A percentile compares a stretch with the other conserved stretches of the same genome.
phyloP scores from a whole-genome alignment of 23 tunicate genomes.

The Halocynthia roretzi region DNA sequence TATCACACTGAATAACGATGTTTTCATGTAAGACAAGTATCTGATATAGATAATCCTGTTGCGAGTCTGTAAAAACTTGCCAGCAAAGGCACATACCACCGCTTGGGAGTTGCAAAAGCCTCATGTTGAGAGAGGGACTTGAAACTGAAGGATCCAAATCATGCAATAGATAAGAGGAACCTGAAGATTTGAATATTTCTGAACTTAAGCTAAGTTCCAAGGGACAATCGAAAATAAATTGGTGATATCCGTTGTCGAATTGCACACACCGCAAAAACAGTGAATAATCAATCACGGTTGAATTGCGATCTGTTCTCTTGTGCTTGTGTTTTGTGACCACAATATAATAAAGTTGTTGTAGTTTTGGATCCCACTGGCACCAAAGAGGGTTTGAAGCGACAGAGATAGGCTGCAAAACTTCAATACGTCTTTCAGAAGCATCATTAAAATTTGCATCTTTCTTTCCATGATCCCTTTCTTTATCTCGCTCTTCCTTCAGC shows the following conservation, averaged over 20 bases:
- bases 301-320: background rate
- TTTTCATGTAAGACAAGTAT: slow-evolving; percentile 9
- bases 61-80: slow-evolving; percentile 33
- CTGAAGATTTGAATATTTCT: background rate
- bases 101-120: slow-evolving; percentile 23
- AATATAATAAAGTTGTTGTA: slow-evolving; percentile 52
- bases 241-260: slow-evolving; percentile 2
- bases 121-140: slow-evolving; percentile 42
- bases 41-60: background rate
- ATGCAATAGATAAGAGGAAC: background rate
- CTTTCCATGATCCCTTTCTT: background rate
- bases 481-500: background rate
- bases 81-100: slow-evolving; percentile 64
- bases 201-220: background rate
- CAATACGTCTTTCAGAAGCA: background rate
- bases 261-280: slow-evolving; percentile 31
- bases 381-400: slow-evolving; percentile 36
- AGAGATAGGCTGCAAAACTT: background rate
- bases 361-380: slow-evolving; percentile 62
- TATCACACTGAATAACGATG: background rate
- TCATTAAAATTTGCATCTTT: background rate
- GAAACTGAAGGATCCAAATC: slow-evolving; percentile 58
- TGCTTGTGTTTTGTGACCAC: background rate
- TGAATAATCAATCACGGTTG: background rate
- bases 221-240: background rate